Evolutionary conservation across 2,888 invertebrate species (phyloP).

Genomic region (Synergus itoensis): DNA sequence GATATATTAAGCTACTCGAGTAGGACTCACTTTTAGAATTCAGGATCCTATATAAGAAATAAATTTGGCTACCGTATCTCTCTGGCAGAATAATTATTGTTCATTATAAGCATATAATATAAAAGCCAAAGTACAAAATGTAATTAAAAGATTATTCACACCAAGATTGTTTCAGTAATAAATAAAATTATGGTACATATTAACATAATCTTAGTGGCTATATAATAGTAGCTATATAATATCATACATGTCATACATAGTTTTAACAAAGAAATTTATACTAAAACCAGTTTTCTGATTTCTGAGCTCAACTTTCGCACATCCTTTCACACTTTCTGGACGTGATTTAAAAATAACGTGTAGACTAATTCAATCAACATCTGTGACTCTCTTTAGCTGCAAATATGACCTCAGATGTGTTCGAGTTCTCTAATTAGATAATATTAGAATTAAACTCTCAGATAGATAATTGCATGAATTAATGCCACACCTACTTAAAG

Average conservation of each 20-base stretch:
- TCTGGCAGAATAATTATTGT: neutral
- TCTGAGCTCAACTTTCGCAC: neutral
- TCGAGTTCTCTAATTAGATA: neutral
- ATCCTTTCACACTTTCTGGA: slow-evolving; percentile 8
- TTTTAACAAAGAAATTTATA: neutral
- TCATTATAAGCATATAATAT: slow-evolving; percentile 1
- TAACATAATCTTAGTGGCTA: too few species aligned
- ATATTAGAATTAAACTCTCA: neutral
- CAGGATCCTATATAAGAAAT: neutral
- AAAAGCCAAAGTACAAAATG: neutral
- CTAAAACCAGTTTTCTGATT: slow-evolving; percentile 2
- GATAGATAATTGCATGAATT: neutral
- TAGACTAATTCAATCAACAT: slow-evolving; percentile 26
- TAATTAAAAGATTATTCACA: neutral
- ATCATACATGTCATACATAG: too few species aligned
- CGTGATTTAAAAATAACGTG: neutral
- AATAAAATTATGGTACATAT: too few species aligned
- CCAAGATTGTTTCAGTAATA: neutral
- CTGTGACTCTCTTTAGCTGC: neutral
- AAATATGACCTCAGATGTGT: neutral
- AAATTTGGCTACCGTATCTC: neutral
- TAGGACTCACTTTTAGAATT: neutral
- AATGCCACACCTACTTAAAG: neutral
- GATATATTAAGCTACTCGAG: neutral
- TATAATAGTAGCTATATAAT: too few species aligned